Conservation (phyloP, 2,888 invertebrate genomes). For the Platycnemis pennipes region DNA sequence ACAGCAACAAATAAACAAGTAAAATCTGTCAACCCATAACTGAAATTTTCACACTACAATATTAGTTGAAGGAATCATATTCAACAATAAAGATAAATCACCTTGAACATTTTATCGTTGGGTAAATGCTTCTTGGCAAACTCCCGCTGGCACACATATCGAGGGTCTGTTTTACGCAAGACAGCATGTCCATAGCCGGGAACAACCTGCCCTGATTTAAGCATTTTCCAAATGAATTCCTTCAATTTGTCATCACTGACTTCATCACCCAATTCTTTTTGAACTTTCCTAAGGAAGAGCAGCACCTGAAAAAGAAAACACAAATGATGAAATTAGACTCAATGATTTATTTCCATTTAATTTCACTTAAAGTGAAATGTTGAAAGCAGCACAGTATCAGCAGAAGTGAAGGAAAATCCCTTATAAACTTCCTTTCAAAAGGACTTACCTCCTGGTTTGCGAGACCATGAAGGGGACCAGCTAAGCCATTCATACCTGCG, state of each 20-base stretch:
- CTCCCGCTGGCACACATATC: conserved; percentile 96
- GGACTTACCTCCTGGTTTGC: conserved; percentile 92
- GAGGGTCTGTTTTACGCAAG: conserved; percentile 95
- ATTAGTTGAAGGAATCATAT: no score
- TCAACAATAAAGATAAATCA: conserved; percentile 74
- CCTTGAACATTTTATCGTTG: conserved; percentile 93
- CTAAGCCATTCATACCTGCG: conserved; percentile 95
- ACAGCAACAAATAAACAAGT: no score
- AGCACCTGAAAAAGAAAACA: conserved; percentile 85
- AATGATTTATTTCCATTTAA: no score
- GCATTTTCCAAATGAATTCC: conserved; percentile 98
- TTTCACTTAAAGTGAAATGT: no score
- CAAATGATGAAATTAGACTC: conserved; percentile 26
- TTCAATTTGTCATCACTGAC: conserved; percentile 95
- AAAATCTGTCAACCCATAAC: no score
- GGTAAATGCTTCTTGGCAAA: conserved; percentile 97
- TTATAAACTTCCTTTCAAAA: background rate
- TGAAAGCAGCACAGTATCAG: background rate
- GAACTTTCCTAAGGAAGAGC: conserved; percentile 95
- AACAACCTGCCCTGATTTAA: conserved; percentile 97
- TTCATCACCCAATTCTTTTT: conserved; percentile 91
- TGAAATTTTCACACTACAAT: no score
- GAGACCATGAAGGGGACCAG: conserved; percentile 96
- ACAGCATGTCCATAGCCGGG: conserved; percentile 99
- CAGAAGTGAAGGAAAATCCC: background rate